Evolutionary conservation across 2,888 invertebrate genomes (phyloP).

Genomic region (Apoderus coryli): DNA sequence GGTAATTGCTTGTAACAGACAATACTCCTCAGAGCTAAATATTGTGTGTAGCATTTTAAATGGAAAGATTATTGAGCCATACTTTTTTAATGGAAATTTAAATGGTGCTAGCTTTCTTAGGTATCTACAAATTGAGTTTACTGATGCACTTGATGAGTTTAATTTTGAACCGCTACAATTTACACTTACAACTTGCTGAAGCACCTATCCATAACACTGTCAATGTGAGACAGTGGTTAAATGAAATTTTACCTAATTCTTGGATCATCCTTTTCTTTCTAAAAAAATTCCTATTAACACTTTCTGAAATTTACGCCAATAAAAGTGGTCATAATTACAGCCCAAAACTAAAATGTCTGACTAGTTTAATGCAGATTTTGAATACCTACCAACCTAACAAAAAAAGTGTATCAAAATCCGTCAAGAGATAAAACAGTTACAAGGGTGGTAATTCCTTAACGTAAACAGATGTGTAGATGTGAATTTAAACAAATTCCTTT

Average conservation of each 20-base stretch:
- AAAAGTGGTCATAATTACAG: too few relatives aligned
- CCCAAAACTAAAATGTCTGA: too few relatives aligned
- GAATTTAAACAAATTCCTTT: too few relatives aligned
- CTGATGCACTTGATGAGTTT: neutral
- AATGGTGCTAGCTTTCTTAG: neutral
- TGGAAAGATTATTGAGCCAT: slow-evolving; percentile 1
- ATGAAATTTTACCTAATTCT: neutral
- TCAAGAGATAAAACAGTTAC: too few relatives aligned
- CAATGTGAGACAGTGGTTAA: neutral
- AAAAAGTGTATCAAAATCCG: too few relatives aligned
- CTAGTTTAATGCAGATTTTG: too few relatives aligned
- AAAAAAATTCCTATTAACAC: too few relatives aligned
- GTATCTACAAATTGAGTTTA: slow-evolving; percentile 1
- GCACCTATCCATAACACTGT: neutral
- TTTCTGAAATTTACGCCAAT: too few relatives aligned
- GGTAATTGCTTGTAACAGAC: slow-evolving; percentile 6
- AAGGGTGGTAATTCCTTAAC: too few relatives aligned
- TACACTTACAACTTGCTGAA: neutral
- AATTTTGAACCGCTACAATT: neutral
- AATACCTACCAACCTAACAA: too few relatives aligned
- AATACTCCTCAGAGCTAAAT: slow-evolving; percentile 1
- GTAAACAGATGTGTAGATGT: too few relatives aligned
- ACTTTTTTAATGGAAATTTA: slow-evolving; percentile 2
- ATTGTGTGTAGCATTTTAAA: slow-evolving; percentile 1
- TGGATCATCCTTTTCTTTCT: too few relatives aligned